A percentile compares a stretch with the other conserved stretches of the same genome.
Evolutionary conservation across 2,888 invertebrate genomes (phyloP).

Genomic region (Lithophane socia): DNA sequence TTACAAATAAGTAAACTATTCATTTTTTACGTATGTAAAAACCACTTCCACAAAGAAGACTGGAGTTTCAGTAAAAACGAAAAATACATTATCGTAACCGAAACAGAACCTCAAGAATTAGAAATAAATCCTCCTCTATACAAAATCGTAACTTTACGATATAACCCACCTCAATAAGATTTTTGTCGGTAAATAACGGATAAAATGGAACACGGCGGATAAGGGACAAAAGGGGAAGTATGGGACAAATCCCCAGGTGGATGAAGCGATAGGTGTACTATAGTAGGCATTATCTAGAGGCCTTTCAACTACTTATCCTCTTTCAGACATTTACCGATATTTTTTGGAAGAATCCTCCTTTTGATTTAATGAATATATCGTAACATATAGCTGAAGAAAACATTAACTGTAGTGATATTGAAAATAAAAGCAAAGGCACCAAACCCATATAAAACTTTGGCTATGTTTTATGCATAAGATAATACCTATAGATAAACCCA

Average conservation of each 20-base stretch:
- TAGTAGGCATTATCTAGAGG: slow-evolving; percentile 25
- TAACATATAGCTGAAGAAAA: neutral
- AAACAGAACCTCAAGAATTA: neutral
- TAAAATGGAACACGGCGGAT: slow-evolving; percentile 27
- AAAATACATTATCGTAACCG: no score
- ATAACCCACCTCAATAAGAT: slow-evolving; percentile 17
- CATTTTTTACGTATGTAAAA: neutral
- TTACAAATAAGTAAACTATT: neutral
- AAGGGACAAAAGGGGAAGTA: slow-evolving; percentile 29
- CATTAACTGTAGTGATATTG: neutral
- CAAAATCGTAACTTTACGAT: slow-evolving; percentile 10
- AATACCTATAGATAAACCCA: neutral
- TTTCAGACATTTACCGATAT: neutral
- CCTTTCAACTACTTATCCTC: slow-evolving; percentile 32
- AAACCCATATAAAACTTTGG: neutral
- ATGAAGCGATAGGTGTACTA: slow-evolving; percentile 11
- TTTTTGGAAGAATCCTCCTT: slow-evolving; percentile 7
- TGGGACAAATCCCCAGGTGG: slow-evolving; percentile 33
- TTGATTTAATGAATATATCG: neutral
- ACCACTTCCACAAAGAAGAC: neutral
- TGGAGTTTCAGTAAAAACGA: neutral
- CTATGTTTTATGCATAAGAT: no score
- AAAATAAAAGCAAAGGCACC: neutral
- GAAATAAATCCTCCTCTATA: neutral
- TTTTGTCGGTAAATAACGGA: slow-evolving; percentile 36